phyloP scores from a whole-genome alignment of 2,113 vertebrate species.

The Anseranas semipalmata region DNA sequence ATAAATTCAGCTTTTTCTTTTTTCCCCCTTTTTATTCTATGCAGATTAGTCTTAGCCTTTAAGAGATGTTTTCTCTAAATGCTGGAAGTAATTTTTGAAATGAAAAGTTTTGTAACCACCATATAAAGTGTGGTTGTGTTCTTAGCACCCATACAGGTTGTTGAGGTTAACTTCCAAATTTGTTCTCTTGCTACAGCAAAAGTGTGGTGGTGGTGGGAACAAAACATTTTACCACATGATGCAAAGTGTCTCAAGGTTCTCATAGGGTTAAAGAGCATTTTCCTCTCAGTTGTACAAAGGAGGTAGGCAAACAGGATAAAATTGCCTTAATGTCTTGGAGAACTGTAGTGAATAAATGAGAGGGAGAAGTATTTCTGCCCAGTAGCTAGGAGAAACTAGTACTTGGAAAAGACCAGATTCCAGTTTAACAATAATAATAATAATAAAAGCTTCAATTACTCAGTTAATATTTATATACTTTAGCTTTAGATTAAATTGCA shows the following conservation, averaged over 20 bases:
- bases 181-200: neutral
- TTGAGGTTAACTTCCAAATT: neutral
- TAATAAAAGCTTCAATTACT: neutral
- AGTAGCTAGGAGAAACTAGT: neutral
- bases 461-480: neutral
- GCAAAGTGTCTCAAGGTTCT: neutral
- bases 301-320: neutral
- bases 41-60: neutral
- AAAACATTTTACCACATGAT: neutral
- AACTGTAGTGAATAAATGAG: neutral
- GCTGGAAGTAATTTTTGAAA: neutral
- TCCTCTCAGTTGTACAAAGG: neutral
- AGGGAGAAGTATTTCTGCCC: neutral
- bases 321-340: neutral
- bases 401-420: neutral
- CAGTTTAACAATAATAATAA: neutral
- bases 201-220: neutral
- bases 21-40: neutral
- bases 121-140: neutral
- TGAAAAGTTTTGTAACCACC: neutral
- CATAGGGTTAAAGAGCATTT: neutral
- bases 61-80: neutral
- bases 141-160: neutral
- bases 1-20: neutral
- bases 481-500: neutral